Evolutionary conservation across 2,113 vertebrate species (phyloP), one percentile per base, ranked within the genome.

Genomic region (Brachyistius frenatus): DNA sequence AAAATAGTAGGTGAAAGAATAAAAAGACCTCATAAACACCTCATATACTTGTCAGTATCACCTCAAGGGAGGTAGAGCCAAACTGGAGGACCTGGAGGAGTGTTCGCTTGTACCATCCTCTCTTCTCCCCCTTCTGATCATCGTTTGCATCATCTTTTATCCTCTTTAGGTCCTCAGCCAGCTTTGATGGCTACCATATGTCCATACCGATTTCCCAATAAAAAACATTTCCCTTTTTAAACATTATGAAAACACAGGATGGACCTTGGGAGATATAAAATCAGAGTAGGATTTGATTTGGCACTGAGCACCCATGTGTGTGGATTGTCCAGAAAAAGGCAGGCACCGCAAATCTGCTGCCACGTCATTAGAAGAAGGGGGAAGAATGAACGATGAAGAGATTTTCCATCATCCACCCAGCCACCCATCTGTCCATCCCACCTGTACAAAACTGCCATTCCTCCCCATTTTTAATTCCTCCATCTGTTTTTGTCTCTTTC

Each of bases 141-240:
- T 68, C 33, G 15, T 67, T 53, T 83, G 50, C 64, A 67, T 87
- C 75, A 79, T 82, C 62, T 73, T 84, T 76, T 32, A 80, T 78
- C 86, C 70, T 74, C 41, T 54, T 67, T 35, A 32, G 71, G 73
- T 80, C 76, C 32, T 63, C 50, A 72, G 44, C 52, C 78, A 64
- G 76, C 68, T 73, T 73, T 89, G 85, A 94, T 93, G 83, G 83
- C 80, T 92, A 88, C 91, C 92, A 93, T 81, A 93, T 95, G 93
- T 91, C 66, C 33, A 75, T 76, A 80, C 68, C 57, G 76, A 83
- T 93, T 90, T 89, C 67, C 83, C 52, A 86, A 90, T 92, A 86
- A 90, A 83, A 89, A 84, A 14, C 78, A 73, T 75, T 85, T 91
- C 85, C 76, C 50, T 79, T 82, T 84, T 87, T 80, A 86, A 90